Conservation (phyloP, 1,140 invertebrate species). For the Thrips palmi region DNA sequence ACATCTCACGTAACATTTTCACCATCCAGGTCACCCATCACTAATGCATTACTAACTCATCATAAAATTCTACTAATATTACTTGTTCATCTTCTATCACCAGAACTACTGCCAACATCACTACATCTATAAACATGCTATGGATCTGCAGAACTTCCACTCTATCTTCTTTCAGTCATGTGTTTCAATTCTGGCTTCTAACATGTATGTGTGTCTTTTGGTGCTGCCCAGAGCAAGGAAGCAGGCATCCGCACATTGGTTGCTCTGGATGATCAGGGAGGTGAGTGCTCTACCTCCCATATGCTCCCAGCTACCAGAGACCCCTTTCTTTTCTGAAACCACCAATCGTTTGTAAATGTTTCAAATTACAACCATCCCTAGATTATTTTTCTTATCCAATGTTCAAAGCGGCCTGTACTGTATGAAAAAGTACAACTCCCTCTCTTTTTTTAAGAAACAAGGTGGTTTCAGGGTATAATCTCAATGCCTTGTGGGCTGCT, state of each 20-base stretch:
- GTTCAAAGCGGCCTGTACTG: no score
- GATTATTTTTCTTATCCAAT: conserved; percentile 1
- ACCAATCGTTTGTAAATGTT: neutral
- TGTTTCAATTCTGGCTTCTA: no score
- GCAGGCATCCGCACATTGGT: conserved; percentile 97
- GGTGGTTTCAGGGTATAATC: no score
- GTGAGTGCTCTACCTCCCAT: conserved; percentile 50
- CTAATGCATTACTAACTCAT: no score
- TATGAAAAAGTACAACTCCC: no score
- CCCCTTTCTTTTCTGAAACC: neutral
- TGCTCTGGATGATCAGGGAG: conserved; percentile 98
- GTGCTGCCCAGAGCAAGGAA: conserved; percentile 89
- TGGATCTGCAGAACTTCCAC: neutral
- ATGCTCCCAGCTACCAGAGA: neutral
- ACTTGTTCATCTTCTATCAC: no score
- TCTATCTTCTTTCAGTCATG: neutral
- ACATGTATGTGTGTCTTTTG: conserved; percentile 32
- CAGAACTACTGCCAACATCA: neutral
- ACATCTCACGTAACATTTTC: no score
- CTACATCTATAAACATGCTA: conserved; percentile 1
- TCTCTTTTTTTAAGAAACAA: no score
- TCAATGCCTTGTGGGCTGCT: no score
- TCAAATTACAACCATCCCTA: neutral
- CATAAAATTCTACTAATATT: no score
- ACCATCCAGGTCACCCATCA: no score